Evolutionary conservation across 1,140 invertebrate genomes (phyloP), one percentile per base, ranked within the genome.

Genomic region (Drosophila kepulauana): DNA sequence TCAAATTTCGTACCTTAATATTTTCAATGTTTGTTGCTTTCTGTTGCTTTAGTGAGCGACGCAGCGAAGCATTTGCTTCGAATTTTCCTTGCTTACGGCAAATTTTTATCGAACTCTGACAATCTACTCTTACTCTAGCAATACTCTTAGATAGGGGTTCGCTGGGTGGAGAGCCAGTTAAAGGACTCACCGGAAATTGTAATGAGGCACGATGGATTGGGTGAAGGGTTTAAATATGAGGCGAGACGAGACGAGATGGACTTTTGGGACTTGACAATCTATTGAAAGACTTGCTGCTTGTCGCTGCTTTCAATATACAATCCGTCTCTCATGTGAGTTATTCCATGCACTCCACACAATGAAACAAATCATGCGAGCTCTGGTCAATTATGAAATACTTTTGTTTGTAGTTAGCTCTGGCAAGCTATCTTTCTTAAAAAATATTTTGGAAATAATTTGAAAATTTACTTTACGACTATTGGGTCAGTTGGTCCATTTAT

Each of bases 1-100:
- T 79, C 76, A 84, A 87, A 80, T 88, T 84, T 79, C 66, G 33
- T 82, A 73, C 80, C 84, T 72, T 80, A 80, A 80, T 84, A 88
- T 87, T 80, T 62, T 87, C 78, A 57, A 69, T 81, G 59, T 72
- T 67, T 71, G 81, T 75, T 85, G 81, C 75, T 68, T 71, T 79
- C 49, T 25, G 20, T 25, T 25, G 20, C 20, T 62, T 70, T 43
- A 28, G 33, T 56, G 61, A 58, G 30, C 43, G 69, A 63, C 25
- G 43, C 33, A 65, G 58, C 57, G 41, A 43, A 54, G 43, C 69
- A 66, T 51, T 57, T 65, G 38, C 48, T 68, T 74, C 54, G 65
- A 74, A 67, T 82, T 82, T 79, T 49, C 65, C 46, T 52, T 78
- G 82, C 82, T 74, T 64, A 77, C 64, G 82, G 82, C 78, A 65